Conservation (phyloP, 1,140 invertebrate genomes). For the Drosophila nasuta region DNA sequence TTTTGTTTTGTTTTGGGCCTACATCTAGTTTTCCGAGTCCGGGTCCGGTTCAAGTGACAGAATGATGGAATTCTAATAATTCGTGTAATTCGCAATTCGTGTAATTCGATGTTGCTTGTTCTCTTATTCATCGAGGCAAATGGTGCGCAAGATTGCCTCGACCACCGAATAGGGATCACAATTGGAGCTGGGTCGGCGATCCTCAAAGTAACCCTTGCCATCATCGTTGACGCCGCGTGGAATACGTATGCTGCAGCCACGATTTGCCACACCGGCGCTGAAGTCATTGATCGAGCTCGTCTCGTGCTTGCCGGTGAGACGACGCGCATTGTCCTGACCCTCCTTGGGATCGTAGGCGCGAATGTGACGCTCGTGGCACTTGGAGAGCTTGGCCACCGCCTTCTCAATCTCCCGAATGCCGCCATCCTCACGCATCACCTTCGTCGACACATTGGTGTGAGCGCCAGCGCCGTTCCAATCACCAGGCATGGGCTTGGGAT, state of each 20-base stretch:
- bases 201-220: conserved; percentile 94
- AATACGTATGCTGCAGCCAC: conserved; percentile 91
- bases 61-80: background rate
- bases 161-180: conserved; percentile 92
- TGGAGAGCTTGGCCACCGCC: conserved; percentile 90
- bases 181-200: conserved; percentile 94
- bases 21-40: background rate
- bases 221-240: conserved; percentile 91
- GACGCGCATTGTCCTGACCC: conserved; percentile 90
- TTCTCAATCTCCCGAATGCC: conserved; percentile 85
- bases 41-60: background rate
- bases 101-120: background rate
- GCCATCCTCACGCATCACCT: conserved; percentile 91
- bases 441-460: conserved; percentile 93
- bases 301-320: conserved; percentile 92
- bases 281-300: conserved; percentile 92
- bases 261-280: conserved; percentile 90
- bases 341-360: conserved; percentile 93
- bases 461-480: conserved; percentile 95
- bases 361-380: conserved; percentile 92
- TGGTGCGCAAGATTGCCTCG: conserved; percentile 89
- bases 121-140: conserved; percentile 88
- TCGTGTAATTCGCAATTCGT: background rate
- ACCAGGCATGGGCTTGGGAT: conserved; percentile 92
- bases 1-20: background rate